Evolutionary conservation across 2,797 vertebrate species (phyloP).

Genomic region (Poeciliopsis turneri): DNA sequence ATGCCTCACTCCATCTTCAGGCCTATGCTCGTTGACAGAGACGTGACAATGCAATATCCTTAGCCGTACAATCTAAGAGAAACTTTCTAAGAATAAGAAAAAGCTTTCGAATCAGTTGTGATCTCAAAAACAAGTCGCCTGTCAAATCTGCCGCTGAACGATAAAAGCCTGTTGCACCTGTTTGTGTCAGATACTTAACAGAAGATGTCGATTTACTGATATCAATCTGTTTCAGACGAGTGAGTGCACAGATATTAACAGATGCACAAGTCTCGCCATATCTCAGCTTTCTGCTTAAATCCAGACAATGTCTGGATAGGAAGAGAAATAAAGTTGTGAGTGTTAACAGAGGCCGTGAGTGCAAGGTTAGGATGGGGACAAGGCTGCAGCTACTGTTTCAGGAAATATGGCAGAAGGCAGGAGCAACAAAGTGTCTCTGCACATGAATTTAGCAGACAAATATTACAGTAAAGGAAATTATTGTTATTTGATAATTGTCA

Average conservation of each 20-base stretch:
- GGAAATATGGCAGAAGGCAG: conserved; percentile 31
- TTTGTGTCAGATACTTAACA: conserved; percentile 59
- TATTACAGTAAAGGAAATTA: neutral
- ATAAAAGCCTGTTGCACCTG: conserved; percentile 44
- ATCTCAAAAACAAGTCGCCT: conserved; percentile 40
- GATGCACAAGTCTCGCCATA: conserved; percentile 57
- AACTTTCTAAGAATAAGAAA: neutral
- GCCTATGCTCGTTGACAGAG: conserved; percentile 7
- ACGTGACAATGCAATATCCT: conserved; percentile 3
- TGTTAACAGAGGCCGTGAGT: conserved; percentile 20
- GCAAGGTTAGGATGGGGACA: conserved; percentile 18
- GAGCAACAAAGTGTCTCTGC: conserved; percentile 18
- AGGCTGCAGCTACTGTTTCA: conserved; percentile 13
- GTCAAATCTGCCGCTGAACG: conserved; percentile 55
- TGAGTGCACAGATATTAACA: conserved; percentile 47
- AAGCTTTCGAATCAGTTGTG: conserved; percentile 16
- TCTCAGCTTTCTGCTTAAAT: conserved; percentile 59
- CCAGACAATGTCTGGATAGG: conserved; percentile 43
- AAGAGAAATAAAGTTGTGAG: conserved; percentile 42
- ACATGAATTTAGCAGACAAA: neutral
- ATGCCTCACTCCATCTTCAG: conserved; percentile 15
- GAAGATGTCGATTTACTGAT: conserved; percentile 53
- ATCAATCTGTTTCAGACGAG: conserved; percentile 47
- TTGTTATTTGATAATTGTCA: neutral
- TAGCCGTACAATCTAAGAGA: neutral